phyloP scores from a whole-genome alignment of 2,888 invertebrate genomes.

The Meiosimyza decipiens region DNA sequence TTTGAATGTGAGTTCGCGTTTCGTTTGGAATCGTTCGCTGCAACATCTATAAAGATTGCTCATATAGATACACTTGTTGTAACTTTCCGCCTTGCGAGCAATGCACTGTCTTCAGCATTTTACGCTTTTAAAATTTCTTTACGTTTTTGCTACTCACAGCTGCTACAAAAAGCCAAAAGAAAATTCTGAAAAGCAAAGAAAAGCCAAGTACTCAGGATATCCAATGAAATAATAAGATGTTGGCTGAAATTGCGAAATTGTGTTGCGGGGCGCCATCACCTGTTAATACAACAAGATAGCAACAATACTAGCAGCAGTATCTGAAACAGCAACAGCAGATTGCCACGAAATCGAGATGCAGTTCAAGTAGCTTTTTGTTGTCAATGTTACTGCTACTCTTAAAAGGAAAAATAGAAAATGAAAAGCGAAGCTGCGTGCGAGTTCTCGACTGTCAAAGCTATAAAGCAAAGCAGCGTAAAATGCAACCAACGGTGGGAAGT shows the following conservation, averaged over 20 bases:
- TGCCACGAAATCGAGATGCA: conserved; percentile 11
- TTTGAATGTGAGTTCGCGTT: no score
- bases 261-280: conserved; percentile 3
- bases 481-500: not conserved
- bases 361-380: not conserved
- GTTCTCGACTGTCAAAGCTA: not conserved
- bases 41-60: conserved; percentile 13
- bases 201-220: not conserved
- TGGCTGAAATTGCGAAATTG: not conserved
- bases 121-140: not conserved
- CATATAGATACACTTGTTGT: conserved; percentile 20
- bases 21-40: not conserved
- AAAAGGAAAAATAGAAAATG: no score
- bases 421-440: not conserved
- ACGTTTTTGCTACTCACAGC: not conserved
- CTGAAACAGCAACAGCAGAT: not conserved
- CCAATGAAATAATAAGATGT: conserved; percentile 23
- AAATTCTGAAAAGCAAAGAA: not conserved
- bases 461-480: not conserved
- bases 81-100: not conserved
- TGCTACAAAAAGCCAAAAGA: not conserved
- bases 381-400: not conserved
- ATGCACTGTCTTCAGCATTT: not conserved
- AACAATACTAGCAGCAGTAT: not conserved
- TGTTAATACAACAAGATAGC: conserved; percentile 1